A percentile compares a stretch with the other conserved stretches of the same genome.
These are phyloP conservation scores for Phalacrocorax brasilianus DNA, from an alignment of 2,113 vertebrate genomes.

Conservation along the genomic window DNA sequence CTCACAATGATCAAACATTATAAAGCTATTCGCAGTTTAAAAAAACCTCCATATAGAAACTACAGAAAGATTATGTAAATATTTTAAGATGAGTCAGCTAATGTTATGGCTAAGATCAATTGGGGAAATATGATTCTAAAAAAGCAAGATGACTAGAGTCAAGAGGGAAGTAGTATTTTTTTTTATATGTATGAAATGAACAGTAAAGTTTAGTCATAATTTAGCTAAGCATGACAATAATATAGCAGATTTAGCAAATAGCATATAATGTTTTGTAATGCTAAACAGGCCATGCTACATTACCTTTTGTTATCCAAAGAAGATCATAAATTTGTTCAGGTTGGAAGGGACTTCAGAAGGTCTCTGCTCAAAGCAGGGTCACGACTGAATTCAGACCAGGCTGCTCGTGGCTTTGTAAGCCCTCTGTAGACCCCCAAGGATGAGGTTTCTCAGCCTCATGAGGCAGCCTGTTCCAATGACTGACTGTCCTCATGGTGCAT, in stretches of 20 bases:
- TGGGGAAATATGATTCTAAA: background rate
- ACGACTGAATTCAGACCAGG: background rate
- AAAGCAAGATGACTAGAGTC: background rate
- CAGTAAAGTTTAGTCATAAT: background rate
- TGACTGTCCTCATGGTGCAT: background rate
- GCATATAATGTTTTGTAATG: background rate
- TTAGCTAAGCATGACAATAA: background rate
- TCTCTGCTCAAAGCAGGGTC: background rate
- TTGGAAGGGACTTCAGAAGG: background rate
- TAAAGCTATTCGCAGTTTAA: background rate
- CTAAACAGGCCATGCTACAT: background rate
- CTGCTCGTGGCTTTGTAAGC: background rate
- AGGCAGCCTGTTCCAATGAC: background rate
- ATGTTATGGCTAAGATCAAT: background rate
- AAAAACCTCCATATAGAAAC: background rate
- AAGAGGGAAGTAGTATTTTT: background rate
- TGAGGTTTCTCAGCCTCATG: background rate
- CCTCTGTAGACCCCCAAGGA: background rate
- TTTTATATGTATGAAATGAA: background rate
- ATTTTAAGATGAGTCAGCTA: constrained; percentile 5
- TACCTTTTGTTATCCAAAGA: background rate
- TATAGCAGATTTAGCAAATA: background rate
- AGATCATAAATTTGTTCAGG: background rate
- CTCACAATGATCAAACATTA: background rate
- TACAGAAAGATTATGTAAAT: background rate